Conservation (phyloP, 92 coral and sea anemone genomes). For the Pocillopora grandis region DNA sequence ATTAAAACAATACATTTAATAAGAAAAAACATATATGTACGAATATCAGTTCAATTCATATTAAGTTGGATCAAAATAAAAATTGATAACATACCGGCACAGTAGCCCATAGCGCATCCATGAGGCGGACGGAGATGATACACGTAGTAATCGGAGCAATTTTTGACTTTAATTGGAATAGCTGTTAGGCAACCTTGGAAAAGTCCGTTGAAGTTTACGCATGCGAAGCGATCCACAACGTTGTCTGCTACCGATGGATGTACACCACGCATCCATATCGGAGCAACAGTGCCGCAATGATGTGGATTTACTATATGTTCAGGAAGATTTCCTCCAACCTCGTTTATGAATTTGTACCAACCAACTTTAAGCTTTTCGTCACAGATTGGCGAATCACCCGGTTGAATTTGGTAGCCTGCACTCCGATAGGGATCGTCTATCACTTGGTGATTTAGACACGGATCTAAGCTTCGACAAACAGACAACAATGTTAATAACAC, state of each 20-base stretch:
- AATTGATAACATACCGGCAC: too few species aligned
- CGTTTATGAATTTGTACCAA: slow-evolving; percentile 42
- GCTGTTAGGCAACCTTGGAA: slow-evolving; percentile 13
- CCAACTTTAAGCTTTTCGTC: slow-evolving; percentile 23
- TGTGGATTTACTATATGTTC: neutral
- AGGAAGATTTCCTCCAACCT: slow-evolving; percentile 31
- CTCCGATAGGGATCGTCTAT: slow-evolving; percentile 3
- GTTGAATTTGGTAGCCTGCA: neutral
- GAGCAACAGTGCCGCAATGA: slow-evolving; percentile 47
- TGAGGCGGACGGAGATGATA: too few species aligned
- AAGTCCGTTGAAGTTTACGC: slow-evolving; percentile 28
- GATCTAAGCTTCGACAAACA: too few species aligned
- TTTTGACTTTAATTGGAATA: too few species aligned
- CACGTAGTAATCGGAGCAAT: too few species aligned
- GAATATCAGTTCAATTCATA: too few species aligned
- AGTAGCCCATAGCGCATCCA: too few species aligned
- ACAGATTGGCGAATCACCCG: slow-evolving; percentile 27
- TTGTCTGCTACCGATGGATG: slow-evolving; percentile 35
- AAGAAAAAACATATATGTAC: too few species aligned
- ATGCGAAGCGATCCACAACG: slow-evolving; percentile 20
- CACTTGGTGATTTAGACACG: too few species aligned
- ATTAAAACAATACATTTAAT: too few species aligned
- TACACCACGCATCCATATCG: slow-evolving; percentile 49
- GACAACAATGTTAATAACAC: too few species aligned
- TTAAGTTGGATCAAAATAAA: too few species aligned